Conservation (phyloP, 2,113 vertebrate genomes). For the Kryptolebias marmoratus region DNA sequence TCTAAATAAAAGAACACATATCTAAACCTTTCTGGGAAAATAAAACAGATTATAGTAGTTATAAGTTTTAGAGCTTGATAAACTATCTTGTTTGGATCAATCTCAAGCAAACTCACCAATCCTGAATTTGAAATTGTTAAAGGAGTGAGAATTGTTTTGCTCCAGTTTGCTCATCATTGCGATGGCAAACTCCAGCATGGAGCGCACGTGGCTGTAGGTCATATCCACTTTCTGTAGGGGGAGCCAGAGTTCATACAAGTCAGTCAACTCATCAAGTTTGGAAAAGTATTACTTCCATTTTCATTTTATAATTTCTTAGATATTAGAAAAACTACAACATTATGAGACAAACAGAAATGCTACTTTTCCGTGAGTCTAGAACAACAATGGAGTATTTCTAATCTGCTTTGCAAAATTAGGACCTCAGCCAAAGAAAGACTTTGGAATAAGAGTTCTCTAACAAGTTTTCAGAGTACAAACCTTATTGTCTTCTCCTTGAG, state of each 20-base stretch:
- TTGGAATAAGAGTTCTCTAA: not conserved
- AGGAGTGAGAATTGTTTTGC: conserved; percentile 88
- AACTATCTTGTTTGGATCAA: not conserved
- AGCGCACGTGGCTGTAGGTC: conserved; percentile 82
- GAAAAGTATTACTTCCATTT: no score
- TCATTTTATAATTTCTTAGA: not conserved
- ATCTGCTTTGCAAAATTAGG: no score
- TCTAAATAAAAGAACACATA: no score
- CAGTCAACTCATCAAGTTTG: not conserved
- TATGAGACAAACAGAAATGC: not conserved
- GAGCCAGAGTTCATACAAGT: conserved; percentile 46
- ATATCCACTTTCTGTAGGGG: conserved; percentile 80
- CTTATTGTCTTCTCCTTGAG: conserved; percentile 69
- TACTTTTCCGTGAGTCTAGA: no score
- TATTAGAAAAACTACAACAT: not conserved
- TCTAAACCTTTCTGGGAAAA: no score
- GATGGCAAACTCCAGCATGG: conserved; percentile 90
- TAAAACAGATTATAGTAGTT: not conserved
- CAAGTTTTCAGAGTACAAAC: conserved; percentile 57
- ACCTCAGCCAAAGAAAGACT: no score
- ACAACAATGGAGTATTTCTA: no score
- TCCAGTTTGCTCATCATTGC: conserved; percentile 86
- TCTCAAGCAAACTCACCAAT: conserved; percentile 79
- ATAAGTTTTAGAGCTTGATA: no score
- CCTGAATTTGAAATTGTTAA: conserved; percentile 89